Conservation (phyloP, 1,140 invertebrate species). For the Rhopalosiphum padi region DNA sequence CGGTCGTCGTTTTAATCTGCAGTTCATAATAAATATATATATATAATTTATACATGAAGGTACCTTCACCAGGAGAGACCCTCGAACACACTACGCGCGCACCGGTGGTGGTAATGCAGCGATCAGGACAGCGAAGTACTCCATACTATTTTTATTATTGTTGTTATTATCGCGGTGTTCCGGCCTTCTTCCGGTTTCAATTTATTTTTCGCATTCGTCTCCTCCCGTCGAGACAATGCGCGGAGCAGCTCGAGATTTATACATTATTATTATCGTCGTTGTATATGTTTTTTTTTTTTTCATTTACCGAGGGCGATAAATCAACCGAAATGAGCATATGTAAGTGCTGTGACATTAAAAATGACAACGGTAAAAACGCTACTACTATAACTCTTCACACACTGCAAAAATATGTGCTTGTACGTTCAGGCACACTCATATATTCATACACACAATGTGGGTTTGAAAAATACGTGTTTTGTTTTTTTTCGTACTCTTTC, state of each 20-base stretch:
- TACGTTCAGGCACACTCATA: background rate
- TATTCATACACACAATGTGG: background rate
- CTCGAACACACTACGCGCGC: background rate
- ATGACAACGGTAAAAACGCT: conserved; percentile 54
- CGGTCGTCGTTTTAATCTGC: conserved; percentile 17
- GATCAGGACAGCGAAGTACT: background rate
- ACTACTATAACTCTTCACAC: background rate
- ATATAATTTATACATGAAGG: background rate
- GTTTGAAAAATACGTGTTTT: background rate
- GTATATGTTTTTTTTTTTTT: background rate
- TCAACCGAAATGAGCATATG: conserved; percentile 42
- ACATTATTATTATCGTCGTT: conserved; percentile 16
- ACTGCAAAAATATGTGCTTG: background rate
- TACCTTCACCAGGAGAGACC: background rate
- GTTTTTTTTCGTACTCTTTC: background rate
- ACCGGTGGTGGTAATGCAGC: background rate
- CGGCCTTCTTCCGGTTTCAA: conserved; percentile 35
- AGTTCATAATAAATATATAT: background rate
- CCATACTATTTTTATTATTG: background rate
- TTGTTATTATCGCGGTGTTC: background rate
- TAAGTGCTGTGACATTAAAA: conserved; percentile 53
- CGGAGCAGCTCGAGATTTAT: conserved; percentile 29
- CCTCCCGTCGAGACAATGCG: background rate
- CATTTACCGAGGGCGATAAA: conserved; percentile 33
- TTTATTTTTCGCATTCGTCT: conserved; percentile 25